Percentiles rank a stretch among this genome's conserved stretches.
These are phyloP conservation scores for Heliocidaris erythrogramma DNA, from an alignment of 35 echinoderm and acorn worm genomes.

Conservation along the genomic window DNA sequence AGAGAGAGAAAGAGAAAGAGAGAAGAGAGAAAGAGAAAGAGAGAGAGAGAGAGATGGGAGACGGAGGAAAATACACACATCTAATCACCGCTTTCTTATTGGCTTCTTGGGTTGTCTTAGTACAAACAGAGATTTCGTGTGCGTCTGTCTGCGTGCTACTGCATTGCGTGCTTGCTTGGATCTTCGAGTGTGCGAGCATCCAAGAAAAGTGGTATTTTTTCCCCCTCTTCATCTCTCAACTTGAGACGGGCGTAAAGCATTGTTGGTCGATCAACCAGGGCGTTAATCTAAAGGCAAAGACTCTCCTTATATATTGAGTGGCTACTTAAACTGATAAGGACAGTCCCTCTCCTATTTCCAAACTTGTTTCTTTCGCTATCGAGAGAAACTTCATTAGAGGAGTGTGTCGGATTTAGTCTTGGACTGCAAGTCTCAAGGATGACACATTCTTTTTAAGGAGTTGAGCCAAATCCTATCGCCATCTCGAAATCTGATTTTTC, in stretches of 20 bases:
- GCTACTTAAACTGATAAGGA: constrained; percentile 20
- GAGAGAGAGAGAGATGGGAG: not conserved
- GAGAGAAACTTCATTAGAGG: not conserved
- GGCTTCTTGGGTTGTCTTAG: constrained; percentile 37
- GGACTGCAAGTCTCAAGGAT: not conserved
- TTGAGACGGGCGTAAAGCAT: not conserved
- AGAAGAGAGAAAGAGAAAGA: not conserved
- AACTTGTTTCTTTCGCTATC: not conserved
- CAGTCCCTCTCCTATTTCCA: not conserved
- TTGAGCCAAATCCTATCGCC: not conserved
- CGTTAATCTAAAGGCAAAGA: constrained; percentile 21
- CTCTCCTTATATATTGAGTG: constrained; percentile 35
- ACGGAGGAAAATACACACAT: not conserved
- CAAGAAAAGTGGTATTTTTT: not conserved
- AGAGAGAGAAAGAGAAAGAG: not conserved
- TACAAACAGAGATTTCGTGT: not conserved
- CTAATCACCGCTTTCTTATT: constrained; percentile 34
- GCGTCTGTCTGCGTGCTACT: constrained; percentile 30
- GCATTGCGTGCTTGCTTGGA: not conserved
- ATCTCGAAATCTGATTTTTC: not conserved
- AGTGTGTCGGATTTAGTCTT: not conserved
- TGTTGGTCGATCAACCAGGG: not conserved
- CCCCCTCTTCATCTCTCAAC: not conserved
- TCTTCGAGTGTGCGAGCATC: not conserved
- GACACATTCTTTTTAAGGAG: not conserved